phyloP scores from a whole-genome alignment of 2,888 invertebrate species.

The Eulithis testata region DNA sequence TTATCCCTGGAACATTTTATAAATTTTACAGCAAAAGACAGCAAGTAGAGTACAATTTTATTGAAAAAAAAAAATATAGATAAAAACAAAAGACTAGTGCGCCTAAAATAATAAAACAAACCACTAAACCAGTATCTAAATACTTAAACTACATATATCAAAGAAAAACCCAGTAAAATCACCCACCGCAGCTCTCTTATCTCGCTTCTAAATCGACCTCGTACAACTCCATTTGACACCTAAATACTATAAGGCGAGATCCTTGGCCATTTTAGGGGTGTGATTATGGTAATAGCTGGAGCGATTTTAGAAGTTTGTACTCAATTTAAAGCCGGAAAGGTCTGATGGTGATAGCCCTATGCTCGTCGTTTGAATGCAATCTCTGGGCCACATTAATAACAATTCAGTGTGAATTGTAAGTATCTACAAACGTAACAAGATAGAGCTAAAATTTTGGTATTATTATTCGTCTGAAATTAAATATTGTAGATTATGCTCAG shows the following conservation, averaged over 20 bases:
- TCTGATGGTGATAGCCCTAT: no score
- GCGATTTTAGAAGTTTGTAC: conserved; percentile 11
- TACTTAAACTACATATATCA: conserved; percentile 27
- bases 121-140: conserved; percentile 21
- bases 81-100: neutral
- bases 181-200: conserved; percentile 55
- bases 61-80: neutral
- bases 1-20: no score
- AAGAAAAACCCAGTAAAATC: conserved; percentile 48
- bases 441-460: no score
- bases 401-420: neutral
- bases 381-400: neutral
- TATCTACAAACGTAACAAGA: neutral
- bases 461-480: no score
- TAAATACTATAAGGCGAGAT: conserved; percentile 68
- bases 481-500: no score
- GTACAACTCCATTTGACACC: conserved; percentile 72
- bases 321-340: no score
- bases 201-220: conserved; percentile 67
- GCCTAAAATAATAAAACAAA: conserved; percentile 18
- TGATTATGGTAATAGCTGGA: conserved; percentile 12
- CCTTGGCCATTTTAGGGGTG: conserved; percentile 52
- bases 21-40: no score
- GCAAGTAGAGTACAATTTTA: no score
- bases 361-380: neutral